phyloP scores from a whole-genome alignment of 2,113 vertebrate species.

The Microtus montanus region DNA sequence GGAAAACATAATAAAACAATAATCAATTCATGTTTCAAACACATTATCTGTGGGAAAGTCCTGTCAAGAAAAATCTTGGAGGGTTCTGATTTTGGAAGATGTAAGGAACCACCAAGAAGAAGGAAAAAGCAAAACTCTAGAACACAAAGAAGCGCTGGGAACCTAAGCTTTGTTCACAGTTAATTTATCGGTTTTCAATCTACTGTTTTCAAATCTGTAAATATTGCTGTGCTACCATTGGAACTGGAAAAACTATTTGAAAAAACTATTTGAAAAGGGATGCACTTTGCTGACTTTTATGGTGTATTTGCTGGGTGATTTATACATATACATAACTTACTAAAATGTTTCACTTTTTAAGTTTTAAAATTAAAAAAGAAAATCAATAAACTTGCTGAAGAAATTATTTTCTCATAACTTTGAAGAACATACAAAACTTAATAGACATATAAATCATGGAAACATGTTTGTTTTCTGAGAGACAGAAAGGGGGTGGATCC shows the following conservation, averaged over 20 bases:
- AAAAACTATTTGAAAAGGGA: neutral
- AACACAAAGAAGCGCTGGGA: neutral
- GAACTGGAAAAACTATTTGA: neutral
- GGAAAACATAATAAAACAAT: neutral
- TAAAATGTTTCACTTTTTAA: neutral
- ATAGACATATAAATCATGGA: neutral
- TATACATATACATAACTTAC: neutral
- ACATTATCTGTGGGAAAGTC: neutral
- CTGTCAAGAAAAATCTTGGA: neutral
- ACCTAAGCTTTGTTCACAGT: neutral
- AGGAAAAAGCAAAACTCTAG: rapidly evolving
- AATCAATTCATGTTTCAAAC: neutral
- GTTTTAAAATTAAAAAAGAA: neutral
- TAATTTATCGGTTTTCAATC: neutral
- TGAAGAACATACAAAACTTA: neutral
- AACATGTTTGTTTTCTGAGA: neutral
- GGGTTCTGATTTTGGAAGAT: neutral
- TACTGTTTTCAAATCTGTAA: neutral
- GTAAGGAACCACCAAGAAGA: neutral
- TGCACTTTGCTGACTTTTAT: neutral
- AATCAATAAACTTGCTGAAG: neutral
- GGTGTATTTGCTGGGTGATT: neutral
- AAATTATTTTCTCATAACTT: neutral
- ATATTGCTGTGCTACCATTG: neutral
- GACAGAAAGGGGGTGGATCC: neutral